Evolutionary conservation across 1,140 invertebrate genomes (phyloP), one percentile per base, ranked within the genome.

Genomic region (Dysdera silvatica): DNA sequence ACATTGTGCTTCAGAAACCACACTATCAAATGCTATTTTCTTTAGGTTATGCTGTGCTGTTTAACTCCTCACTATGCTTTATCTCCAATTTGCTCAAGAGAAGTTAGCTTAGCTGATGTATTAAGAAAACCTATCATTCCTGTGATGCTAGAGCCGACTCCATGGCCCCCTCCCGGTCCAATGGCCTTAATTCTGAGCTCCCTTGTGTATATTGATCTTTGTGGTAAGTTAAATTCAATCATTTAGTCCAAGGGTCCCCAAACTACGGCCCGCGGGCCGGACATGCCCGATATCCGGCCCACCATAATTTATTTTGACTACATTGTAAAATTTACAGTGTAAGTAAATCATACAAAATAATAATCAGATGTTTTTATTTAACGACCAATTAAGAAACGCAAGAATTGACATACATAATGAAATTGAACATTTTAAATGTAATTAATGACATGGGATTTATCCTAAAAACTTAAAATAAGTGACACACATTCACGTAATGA

Each of bases 151-250:
- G 73, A 76, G 33, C 62, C 65, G 7, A 75, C 75, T 7, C 59
- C 71, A 14, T 80, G 78, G 78, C 78, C 78, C n/a, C 78, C 78
- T 20, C 77, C 76, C 40, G 78, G 78, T 33, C 74, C 74, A 14
- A 73, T 78, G 72, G 73, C 76, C 14, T 68, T 80, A 20, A 73
- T 79, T 33, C 73, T 79, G 28, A 74, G 75, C 49, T 76, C 75
- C 40, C 71, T 79, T 3, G 74, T 79, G 37, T 79, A 78, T 56
- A 73, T 80, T 33, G 74, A 77, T 65, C 71, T 79, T 61, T 77
- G 77, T 71, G 77, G 77, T 65, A 65, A 61, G 35, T 37, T 16
- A 18, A 5, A 37, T 28, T 20, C 23, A 41, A 59, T n/a, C 12
- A 10, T n/a, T 47, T 16, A 20, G 8, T 7, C 8, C 20, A 10